A percentile compares a stretch with the other conserved stretches of the same genome.
phyloP scores from a whole-genome alignment of 2,113 vertebrate species.

The Galeopterus variegatus region DNA sequence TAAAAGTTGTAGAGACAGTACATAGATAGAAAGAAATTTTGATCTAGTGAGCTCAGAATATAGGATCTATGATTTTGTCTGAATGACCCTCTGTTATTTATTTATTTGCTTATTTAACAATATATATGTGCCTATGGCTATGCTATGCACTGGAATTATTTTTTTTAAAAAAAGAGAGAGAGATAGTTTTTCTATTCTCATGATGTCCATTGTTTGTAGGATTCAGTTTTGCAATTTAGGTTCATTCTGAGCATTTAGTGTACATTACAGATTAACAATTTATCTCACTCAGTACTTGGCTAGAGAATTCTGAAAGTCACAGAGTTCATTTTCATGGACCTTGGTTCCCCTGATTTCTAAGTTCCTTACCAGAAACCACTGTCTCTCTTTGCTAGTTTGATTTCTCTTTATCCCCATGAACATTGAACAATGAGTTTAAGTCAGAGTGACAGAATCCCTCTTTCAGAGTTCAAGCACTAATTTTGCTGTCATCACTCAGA shows the following conservation, averaged over 20 bases:
- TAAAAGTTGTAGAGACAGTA: background rate
- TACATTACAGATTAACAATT: slow-evolving; percentile 32
- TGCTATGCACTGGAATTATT: background rate
- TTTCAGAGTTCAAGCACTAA: background rate
- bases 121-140: background rate
- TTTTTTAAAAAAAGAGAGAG: background rate
- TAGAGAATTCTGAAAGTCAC: slow-evolving; percentile 54
- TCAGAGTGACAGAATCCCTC: background rate
- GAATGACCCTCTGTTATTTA: background rate
- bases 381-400: background rate
- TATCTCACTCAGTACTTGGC: background rate
- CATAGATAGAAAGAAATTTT: background rate
- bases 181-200: background rate
- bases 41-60: background rate
- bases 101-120: background rate
- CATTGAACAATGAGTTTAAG: background rate
- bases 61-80: slow-evolving; percentile 34
- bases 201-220: background rate
- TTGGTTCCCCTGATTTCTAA: slow-evolving; percentile 19
- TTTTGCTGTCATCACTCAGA: background rate
- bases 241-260: slow-evolving; percentile 38
- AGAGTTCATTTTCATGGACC: slow-evolving; percentile 45
- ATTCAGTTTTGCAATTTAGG: slow-evolving; percentile 17
- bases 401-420: background rate
- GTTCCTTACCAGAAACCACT: slow-evolving; percentile 2